Conservation (phyloP, 2,113 vertebrate genomes). For the Abramis brama region DNA sequence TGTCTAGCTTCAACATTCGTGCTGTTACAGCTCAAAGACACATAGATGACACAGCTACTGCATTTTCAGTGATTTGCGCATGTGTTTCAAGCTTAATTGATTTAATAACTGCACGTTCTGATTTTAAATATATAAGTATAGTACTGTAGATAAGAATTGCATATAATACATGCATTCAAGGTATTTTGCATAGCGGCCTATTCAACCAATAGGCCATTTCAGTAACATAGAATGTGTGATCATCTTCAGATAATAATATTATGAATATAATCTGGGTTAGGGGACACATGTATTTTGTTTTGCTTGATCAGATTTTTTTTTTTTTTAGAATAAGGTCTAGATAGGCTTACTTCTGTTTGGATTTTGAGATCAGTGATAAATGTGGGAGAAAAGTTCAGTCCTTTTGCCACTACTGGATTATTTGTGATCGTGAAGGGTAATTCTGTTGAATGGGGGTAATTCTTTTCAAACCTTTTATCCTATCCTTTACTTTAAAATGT, state of each 20-base stretch:
- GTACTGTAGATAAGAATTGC: too few relatives aligned
- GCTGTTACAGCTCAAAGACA: neutral
- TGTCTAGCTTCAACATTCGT: neutral
- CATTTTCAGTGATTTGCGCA: neutral
- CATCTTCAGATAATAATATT: too few relatives aligned
- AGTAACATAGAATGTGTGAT: too few relatives aligned
- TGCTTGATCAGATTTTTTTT: neutral
- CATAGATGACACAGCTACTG: neutral
- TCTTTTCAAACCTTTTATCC: neutral
- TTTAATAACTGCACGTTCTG: neutral
- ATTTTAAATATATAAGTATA: neutral
- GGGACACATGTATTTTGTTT: neutral
- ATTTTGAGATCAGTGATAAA: neutral
- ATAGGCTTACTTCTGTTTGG: neutral
- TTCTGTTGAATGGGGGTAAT: neutral
- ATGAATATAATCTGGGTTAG: too few relatives aligned
- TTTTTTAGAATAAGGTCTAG: neutral
- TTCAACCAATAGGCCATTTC: too few relatives aligned
- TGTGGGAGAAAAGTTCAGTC: neutral
- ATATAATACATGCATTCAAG: too few relatives aligned
- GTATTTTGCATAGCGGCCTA: too few relatives aligned
- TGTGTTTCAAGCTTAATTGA: neutral
- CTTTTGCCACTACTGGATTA: neutral
- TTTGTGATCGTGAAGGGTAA: neutral
- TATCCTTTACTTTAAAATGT: neutral